Evolutionary conservation across 2,888 invertebrate species (phyloP).

Genomic region (Melanophora roralis): DNA sequence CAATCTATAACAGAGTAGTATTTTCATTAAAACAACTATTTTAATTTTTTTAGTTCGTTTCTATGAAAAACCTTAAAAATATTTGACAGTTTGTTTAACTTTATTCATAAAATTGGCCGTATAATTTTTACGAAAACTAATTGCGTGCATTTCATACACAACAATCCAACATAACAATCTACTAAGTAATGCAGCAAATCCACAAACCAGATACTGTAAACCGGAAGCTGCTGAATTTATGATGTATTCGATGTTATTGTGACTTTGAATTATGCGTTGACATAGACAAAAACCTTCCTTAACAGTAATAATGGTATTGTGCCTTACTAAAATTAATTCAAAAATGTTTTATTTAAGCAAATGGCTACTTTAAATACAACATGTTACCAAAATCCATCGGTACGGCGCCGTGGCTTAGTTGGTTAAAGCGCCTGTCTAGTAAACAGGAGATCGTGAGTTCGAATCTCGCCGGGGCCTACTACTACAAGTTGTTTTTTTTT

Average conservation of each 20-base stretch:
- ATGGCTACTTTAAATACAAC: neutral
- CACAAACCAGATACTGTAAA: too few relatives aligned
- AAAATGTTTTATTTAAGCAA: neutral
- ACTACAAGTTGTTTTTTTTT: neutral
- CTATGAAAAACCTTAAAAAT: too few relatives aligned
- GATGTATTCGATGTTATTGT: neutral
- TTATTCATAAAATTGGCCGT: too few relatives aligned
- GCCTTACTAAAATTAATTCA: neutral
- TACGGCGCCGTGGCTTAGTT: constrained; percentile 77
- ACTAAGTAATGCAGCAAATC: too few relatives aligned
- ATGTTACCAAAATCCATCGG: fast-evolving
- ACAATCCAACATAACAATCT: too few relatives aligned
- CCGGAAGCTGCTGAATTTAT: too few relatives aligned
- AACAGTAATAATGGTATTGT: neutral
- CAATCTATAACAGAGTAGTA: too few relatives aligned
- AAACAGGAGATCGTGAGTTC: constrained; percentile 77
- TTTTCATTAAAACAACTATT: too few relatives aligned
- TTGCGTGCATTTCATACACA: too few relatives aligned
- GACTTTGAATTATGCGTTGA: neutral
- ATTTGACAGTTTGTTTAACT: too few relatives aligned
- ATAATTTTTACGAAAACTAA: too few relatives aligned
- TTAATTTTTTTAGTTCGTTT: too few relatives aligned
- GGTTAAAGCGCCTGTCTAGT: constrained; percentile 78
- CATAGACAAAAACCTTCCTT: neutral
- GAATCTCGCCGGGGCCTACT: constrained; percentile 77